Conservation (phyloP, 2,888 invertebrate species). For the Dicranocentrus wangi region DNA sequence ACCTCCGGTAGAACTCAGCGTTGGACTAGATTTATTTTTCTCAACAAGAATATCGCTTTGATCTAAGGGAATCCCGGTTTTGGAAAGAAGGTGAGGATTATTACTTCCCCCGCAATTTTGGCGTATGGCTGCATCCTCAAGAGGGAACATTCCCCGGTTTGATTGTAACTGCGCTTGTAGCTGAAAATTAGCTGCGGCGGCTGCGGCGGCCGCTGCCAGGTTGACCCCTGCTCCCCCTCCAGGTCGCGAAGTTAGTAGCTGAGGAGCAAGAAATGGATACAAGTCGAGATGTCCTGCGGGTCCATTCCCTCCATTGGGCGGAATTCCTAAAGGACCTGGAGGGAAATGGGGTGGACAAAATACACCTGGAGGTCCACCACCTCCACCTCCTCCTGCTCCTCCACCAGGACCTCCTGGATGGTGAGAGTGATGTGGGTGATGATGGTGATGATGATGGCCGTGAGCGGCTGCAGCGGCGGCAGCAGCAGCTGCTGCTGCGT, state of each 20-base stretch:
- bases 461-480: conserved; percentile 56
- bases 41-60: background rate
- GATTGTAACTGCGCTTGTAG: conserved; percentile 56
- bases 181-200: conserved; percentile 43
- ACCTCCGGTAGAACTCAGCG: background rate
- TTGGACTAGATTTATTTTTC: conserved; percentile 39
- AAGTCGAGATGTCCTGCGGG: conserved; percentile 62
- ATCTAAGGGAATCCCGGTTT: background rate
- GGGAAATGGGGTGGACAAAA: conserved; percentile 69
- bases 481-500: conserved; percentile 54
- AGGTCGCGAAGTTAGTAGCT: conserved; percentile 47
- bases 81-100: conserved; percentile 8
- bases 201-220: conserved; percentile 47
- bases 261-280: conserved; percentile 70
- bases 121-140: conserved; percentile 47
- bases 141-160: conserved; percentile 44
- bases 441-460: conserved; percentile 64
- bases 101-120: conserved; percentile 24
- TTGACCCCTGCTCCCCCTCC: conserved; percentile 36
- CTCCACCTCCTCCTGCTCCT: background rate
- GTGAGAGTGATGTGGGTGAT: conserved; percentile 48
- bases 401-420: conserved; percentile 15
- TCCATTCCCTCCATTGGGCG: conserved; percentile 40
- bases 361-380: conserved; percentile 43
- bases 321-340: conserved; percentile 51